These are phyloP conservation scores for Melinaea menophilus DNA, from an alignment of 2,888 invertebrate species.

Conservation along the genomic window DNA sequence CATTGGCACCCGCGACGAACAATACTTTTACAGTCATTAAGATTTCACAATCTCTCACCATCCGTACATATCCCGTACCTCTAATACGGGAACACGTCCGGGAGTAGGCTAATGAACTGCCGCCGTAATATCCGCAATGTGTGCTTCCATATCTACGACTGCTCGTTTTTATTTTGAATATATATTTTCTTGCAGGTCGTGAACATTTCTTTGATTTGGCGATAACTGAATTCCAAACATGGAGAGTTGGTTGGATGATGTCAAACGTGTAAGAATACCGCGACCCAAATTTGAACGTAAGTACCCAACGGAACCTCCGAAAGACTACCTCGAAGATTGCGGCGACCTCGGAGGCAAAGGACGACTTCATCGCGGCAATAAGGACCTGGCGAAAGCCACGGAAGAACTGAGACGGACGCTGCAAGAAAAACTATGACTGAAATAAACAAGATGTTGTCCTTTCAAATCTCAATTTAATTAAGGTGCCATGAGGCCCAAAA, in stretches of 20 bases:
- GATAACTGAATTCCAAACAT: constrained; percentile 58
- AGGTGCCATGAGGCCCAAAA: not conserved
- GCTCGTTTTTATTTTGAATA: constrained; percentile 10
- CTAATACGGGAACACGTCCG: constrained; percentile 38
- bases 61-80: constrained; percentile 54
- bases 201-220: not conserved
- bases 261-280: constrained; percentile 89
- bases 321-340: constrained; percentile 85
- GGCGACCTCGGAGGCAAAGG: constrained; percentile 74
- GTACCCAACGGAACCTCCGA: constrained; percentile 85
- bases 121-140: not conserved
- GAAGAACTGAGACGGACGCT: constrained; percentile 86
- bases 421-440: constrained; percentile 85
- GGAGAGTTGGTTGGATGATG: constrained; percentile 91
- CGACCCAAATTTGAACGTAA: constrained; percentile 87
- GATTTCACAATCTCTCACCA: constrained; percentile 56
- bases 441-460: constrained; percentile 2
- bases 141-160: too few relatives aligned
- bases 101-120: not conserved
- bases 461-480: not conserved
- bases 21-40: constrained; percentile 39
- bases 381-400: constrained; percentile 82
- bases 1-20: constrained; percentile 44
- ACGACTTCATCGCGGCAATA: constrained; percentile 71
- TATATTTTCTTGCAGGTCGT: constrained; percentile 1